Evolutionary conservation across 2,113 vertebrate genomes (phyloP).

Genomic region (Dicaeum eximium): DNA sequence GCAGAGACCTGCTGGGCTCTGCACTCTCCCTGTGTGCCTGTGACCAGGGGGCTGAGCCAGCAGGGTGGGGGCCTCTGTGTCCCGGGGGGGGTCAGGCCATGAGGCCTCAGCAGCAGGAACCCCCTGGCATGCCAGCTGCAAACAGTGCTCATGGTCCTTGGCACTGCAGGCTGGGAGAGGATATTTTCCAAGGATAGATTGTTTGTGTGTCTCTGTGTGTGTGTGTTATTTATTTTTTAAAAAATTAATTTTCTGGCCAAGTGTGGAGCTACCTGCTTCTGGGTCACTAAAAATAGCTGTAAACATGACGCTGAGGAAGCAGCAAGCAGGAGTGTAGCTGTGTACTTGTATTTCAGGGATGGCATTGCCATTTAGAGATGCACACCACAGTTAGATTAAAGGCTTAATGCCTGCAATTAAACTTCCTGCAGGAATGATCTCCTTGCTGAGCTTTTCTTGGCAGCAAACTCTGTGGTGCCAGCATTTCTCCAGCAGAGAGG

Average conservation of each 20-base stretch:
- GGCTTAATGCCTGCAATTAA: constrained; percentile 3
- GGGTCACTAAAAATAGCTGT: background rate
- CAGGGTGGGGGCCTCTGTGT: background rate
- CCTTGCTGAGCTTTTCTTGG: background rate
- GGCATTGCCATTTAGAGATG: background rate
- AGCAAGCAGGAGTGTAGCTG: background rate
- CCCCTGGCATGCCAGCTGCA: background rate
- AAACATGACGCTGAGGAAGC: background rate
- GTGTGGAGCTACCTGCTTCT: background rate
- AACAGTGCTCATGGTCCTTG: rapidly evolving
- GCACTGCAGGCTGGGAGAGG: no score
- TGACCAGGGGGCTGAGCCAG: background rate
- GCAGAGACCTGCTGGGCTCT: background rate
- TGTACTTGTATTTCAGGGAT: background rate
- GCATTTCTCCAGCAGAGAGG: background rate
- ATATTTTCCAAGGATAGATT: background rate
- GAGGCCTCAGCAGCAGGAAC: background rate
- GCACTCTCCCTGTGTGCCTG: no score
- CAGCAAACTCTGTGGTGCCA: background rate
- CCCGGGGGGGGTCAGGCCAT: rapidly evolving
- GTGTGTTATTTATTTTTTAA: background rate
- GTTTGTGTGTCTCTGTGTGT: background rate
- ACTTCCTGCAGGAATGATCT: background rate
- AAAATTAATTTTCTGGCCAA: background rate
- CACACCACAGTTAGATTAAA: background rate